Base-by-base conservation (phyloP, 2,888 invertebrate species). In the Zaprionus lineosus region DNA sequence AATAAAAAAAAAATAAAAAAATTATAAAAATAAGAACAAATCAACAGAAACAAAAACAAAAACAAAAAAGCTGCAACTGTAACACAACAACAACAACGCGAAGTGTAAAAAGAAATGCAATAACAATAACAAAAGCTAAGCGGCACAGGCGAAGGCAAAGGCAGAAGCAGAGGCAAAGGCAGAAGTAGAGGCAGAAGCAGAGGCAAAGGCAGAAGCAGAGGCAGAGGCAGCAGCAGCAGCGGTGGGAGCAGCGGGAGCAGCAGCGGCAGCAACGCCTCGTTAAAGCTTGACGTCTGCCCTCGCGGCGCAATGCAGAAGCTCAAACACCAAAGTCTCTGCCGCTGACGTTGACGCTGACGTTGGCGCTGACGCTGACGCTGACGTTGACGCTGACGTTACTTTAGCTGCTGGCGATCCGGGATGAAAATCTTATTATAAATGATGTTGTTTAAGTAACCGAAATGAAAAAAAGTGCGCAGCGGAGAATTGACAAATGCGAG, bases 381-480 rank as follows among this genome's bases (percentile, higher is more conserved):
- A 12, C 8, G 12, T 16, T 12, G 59, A 36, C 15, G 11, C 15
- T 5, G 24, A 5, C 40, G 56, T 48, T 28, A 11, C 41, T 55
- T 55, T 50, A 63, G 58, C 69, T 64, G 28, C n/a, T 3, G 29
- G 36, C 53, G 51, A 55, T 64, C 57, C 64, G 36, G 33, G 57
- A 58, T 46, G 39, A 59, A 81, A 74, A 73, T 68, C 67, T 57
- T 74, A 64, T 66, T 65, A 79, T 74, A 77, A 78, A 77, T 81
- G 69, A 74, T 71, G 61, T 57, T 71, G 57, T 26, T 41, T 47
- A 63, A 81, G 63, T 67, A 56, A 48, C 57, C 59, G 26, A 57
- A 53, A 53, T 19, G 58, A 8, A n/a, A 24, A 46, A n/a, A n/a
- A n/a, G n/a, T n/a, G 33, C 9, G 19, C 11, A 18, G 24, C 19